Conservation (phyloP, 1,140 invertebrate genomes). For the Nasonia vitripennis region DNA sequence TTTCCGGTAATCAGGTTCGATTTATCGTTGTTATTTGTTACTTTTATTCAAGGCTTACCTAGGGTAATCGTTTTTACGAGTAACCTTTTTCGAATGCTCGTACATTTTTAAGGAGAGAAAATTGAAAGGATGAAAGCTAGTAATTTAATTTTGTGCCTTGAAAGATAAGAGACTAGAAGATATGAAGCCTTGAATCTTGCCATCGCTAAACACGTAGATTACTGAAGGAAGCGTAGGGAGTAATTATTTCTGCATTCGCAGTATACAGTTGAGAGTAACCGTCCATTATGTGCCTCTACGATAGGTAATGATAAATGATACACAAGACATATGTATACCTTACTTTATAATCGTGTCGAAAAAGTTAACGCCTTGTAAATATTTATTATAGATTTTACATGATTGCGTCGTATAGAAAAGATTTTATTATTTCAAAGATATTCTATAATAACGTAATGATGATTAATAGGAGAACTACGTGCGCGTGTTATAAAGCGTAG, state of each 20-base stretch:
- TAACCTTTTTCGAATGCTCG: not conserved
- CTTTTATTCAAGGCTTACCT: slow-evolving; percentile 23
- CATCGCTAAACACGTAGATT: slow-evolving; percentile 32
- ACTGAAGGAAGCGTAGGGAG: slow-evolving; percentile 22
- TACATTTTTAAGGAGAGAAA: not conserved
- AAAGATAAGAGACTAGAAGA: slow-evolving; percentile 5
- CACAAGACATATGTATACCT: slow-evolving; percentile 10
- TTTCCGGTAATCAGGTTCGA: slow-evolving; percentile 27
- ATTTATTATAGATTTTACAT: slow-evolving; percentile 23
- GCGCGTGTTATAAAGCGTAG: not conserved
- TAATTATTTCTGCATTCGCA: slow-evolving; percentile 42
- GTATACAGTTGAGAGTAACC: slow-evolving; percentile 53
- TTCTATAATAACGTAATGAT: slow-evolving; percentile 21
- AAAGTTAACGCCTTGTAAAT: slow-evolving; percentile 34
- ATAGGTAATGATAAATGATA: slow-evolving; percentile 26
- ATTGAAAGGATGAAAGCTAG: not conserved
- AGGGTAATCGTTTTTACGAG: not conserved
- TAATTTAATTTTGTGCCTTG: slow-evolving; percentile 41
- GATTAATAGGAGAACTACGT: not conserved
- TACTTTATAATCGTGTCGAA: slow-evolving; percentile 4
- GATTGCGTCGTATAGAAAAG: not conserved
- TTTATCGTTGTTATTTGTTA: slow-evolving; percentile 23
- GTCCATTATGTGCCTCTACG: slow-evolving; percentile 55
- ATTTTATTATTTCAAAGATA: slow-evolving; percentile 36
- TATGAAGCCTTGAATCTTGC: slow-evolving; percentile 37